Evolutionary conservation across 2,888 invertebrate species (phyloP).

Genomic region (Mesopsocus fuscifrons): DNA sequence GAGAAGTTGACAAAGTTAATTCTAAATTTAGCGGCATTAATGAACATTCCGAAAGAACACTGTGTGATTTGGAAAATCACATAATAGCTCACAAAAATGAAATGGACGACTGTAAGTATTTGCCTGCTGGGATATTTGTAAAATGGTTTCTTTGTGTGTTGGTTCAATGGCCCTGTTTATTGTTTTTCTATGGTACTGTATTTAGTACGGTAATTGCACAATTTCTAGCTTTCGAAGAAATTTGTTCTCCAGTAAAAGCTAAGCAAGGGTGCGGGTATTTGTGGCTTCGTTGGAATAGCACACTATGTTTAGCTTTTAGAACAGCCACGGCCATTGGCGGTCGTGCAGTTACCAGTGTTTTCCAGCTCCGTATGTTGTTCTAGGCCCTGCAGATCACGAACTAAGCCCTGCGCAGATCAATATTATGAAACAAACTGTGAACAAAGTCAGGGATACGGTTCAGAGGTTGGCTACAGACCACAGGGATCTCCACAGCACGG

Average conservation of each 20-base stretch:
- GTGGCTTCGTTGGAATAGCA: no score
- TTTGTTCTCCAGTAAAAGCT: no score
- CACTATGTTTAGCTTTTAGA: no score
- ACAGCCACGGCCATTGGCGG: no score
- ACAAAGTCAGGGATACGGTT: slow-evolving; percentile 63
- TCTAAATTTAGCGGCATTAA: slow-evolving; percentile 59
- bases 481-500: slow-evolving; percentile 52
- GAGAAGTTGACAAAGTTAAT: slow-evolving; percentile 73
- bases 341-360: no score
- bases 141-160: neutral
- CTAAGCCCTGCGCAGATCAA: slow-evolving; percentile 50
- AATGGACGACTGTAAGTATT: slow-evolving; percentile 45
- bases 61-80: slow-evolving; percentile 51
- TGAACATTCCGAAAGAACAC: slow-evolving; percentile 47
- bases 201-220: no score
- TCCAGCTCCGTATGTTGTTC: no score
- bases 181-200: no score
- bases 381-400: slow-evolving; percentile 45
- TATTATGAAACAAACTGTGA: slow-evolving; percentile 51
- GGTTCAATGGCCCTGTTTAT: neutral
- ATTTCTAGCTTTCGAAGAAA: no score
- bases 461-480: slow-evolving; percentile 73
- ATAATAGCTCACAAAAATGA: slow-evolving; percentile 53
- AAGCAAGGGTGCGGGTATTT: no score
- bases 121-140: neutral